Evolutionary conservation across 2,797 vertebrate genomes (phyloP).

Genomic region (Nyctalus aviator): DNA sequence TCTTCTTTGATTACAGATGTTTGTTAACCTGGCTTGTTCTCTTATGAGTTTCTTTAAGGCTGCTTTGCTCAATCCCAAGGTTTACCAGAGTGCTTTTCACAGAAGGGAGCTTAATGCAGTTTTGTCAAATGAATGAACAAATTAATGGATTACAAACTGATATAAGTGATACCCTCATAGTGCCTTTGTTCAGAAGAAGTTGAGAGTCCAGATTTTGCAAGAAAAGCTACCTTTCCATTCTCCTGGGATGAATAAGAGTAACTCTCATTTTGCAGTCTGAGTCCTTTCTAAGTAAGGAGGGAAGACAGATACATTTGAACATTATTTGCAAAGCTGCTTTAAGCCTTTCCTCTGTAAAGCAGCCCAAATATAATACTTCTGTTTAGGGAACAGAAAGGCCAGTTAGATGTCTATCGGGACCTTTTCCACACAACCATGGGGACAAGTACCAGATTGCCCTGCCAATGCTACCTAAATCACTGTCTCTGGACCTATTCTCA

Average conservation of each 20-base stretch:
- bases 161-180: not conserved
- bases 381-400: conserved; percentile 41
- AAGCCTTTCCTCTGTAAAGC: conserved; percentile 34
- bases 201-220: conserved; percentile 2
- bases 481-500: not conserved
- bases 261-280: not conserved
- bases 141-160: not conserved
- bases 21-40: not conserved
- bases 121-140: not conserved
- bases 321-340: conserved; percentile 60
- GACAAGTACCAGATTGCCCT: not conserved
- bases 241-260: not conserved
- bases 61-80: not conserved
- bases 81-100: not conserved
- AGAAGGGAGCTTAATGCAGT: not conserved
- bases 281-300: conserved; percentile 6
- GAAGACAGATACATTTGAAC: not conserved
- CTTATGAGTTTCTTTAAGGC: not conserved
- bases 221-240: not conserved
- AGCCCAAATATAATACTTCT: not conserved
- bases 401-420: not conserved
- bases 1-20: not conserved
- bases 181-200: conserved; percentile 39
- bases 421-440: not conserved
- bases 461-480: not conserved